Conservation (phyloP, 1,140 invertebrate genomes). For the Babylonia areolata region DNA sequence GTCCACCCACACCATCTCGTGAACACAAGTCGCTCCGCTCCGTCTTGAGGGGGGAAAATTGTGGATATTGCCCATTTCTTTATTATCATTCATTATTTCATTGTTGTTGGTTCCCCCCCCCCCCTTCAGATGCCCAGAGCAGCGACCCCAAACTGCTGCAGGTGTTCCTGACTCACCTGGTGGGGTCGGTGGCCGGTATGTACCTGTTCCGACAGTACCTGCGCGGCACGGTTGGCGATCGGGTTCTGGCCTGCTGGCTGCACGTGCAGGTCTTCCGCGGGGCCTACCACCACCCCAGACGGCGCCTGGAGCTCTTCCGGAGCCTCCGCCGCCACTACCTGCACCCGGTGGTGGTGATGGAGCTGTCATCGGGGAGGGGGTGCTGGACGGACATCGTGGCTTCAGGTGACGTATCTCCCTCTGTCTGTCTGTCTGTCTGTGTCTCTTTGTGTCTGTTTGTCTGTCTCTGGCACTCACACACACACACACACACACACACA, state of each 20-base stretch:
- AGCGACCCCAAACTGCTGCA: neutral
- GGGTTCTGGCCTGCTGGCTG: conserved; percentile 40
- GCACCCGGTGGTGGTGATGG: neutral
- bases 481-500: no score
- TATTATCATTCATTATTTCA: no score
- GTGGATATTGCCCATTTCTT: no score
- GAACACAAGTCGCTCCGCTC: no score
- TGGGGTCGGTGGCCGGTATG: conserved; percentile 37
- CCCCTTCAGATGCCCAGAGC: neutral
- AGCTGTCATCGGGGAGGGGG: neutral
- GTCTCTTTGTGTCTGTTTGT: neutral
- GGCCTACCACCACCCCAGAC: neutral
- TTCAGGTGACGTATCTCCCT: no score
- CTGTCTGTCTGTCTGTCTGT: neutral
- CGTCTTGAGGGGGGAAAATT: no score
- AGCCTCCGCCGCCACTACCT: conserved; percentile 12
- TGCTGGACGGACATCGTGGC: neutral
- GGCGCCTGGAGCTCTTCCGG: conserved; percentile 3
- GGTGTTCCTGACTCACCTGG: conserved; percentile 28
- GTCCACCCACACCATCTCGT: no score
- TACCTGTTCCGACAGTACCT: conserved; percentile 35
- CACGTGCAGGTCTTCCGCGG: conserved; percentile 34
- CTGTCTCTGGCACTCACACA: no score
- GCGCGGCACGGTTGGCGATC: conserved; percentile 24
- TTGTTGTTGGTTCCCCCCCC: no score